Evolutionary conservation across 2,113 vertebrate species (phyloP), one percentile per base, ranked within the genome.

Genomic region (Notothenia rossii): DNA sequence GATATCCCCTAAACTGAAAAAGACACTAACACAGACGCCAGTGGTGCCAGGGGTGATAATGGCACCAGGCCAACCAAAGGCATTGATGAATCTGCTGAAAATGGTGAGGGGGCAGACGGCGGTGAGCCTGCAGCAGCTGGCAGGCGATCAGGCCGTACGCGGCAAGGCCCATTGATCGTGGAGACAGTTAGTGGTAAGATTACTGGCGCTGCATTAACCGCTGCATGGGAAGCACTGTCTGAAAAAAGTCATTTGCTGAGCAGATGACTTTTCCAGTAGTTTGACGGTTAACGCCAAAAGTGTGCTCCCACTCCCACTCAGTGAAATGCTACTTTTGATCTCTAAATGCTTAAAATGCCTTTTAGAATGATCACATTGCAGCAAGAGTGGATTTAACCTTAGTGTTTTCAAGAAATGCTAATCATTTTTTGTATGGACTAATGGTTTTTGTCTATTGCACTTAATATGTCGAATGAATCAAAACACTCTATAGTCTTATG

Each of bases 151-250:
- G 87, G 80, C 20, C 70, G 55, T 67, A 86, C 69, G 89, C 79
- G 78, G 75, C 84, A 92, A 85, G 90, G 83, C 78, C 82, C 81
- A 43, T 77, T 94, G 89, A 84, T 92, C 77, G 75, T 65, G 75
- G 88, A 94, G 75, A 85, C 64, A 77, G 84, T 91, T 82, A 83
- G 88, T 88, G 94, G 94, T 95, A 95, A 94, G 95, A 91, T 80
- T 63, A 69, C 53, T 40, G 68, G 76, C n/a, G 46, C 58, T 88
- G 61, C 70, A 75, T 64, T 86, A 81, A 82, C 82, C 84, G 70
- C 87, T 93, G 92, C 91, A 93, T 94, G 91, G 73, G 63, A 93
- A 81, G 64, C 74, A 79, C 82, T 53, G 49, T 77, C 84, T 77
- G 64, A 74, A 82, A 5, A 72, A 92, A 88, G 77, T 85, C 70